Conservation (phyloP, 92 coral and sea anemone genomes). For the Phenganax subtilis region DNA sequence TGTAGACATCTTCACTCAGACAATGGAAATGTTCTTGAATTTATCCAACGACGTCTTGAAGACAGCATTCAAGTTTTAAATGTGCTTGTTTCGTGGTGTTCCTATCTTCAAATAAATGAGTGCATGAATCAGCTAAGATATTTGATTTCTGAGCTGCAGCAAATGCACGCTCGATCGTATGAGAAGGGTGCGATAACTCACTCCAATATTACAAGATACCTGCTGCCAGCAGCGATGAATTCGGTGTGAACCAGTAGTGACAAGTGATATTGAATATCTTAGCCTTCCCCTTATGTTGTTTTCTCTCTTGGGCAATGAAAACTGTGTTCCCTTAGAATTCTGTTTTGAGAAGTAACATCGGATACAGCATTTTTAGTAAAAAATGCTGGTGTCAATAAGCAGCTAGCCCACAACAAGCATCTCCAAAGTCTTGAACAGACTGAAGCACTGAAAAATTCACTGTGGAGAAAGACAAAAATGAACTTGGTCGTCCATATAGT, state of each 20-base stretch:
- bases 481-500: conserved; percentile 40
- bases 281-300: conserved; percentile 30
- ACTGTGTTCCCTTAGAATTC: conserved; percentile 5
- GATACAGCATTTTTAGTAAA: not conserved
- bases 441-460: conserved; percentile 32
- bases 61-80: conserved; percentile 10
- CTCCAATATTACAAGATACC: conserved; percentile 18
- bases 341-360: conserved; percentile 8
- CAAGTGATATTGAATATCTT: conserved; percentile 31
- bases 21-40: conserved; percentile 21
- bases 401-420: conserved; percentile 43
- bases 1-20: conserved; percentile 12
- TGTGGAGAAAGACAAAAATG: conserved; percentile 33
- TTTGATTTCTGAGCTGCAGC: conserved; percentile 9
- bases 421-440: conserved; percentile 22
- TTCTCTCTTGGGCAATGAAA: conserved; percentile 14
- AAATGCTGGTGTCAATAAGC: conserved; percentile 29
- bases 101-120: no score
- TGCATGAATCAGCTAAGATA: not conserved
- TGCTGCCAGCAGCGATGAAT: conserved; percentile 19
- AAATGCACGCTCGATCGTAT: conserved; percentile 10
- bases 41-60: conserved; percentile 17
- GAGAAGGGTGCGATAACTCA: conserved; percentile 35
- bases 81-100: not conserved
- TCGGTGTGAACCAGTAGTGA: conserved; percentile 16